A percentile compares a stretch with the other conserved stretches of the same genome.
These are phyloP conservation scores for Erpornis zantholeuca DNA, from an alignment of 2,113 vertebrate genomes.

Conservation along the genomic window DNA sequence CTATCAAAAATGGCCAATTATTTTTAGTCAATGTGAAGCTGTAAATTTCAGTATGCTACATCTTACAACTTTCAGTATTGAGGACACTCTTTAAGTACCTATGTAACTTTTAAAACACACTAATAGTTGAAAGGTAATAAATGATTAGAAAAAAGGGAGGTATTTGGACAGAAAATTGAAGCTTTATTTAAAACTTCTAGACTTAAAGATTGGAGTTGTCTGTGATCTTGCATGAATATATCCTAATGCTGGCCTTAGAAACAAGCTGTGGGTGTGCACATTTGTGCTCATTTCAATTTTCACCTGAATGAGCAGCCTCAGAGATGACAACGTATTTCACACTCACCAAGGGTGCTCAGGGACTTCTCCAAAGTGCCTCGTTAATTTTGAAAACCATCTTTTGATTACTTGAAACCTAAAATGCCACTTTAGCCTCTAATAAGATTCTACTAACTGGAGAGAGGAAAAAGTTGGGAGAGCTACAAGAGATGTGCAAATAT, in stretches of 20 bases:
- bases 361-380: constrained; percentile 23
- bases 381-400: not conserved
- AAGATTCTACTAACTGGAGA: not conserved
- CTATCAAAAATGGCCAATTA: not conserved
- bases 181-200: not conserved
- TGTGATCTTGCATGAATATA: not conserved
- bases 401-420: not conserved
- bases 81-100: not conserved
- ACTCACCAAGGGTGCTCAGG: constrained; percentile 62
- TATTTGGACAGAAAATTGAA: not conserved
- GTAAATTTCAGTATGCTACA: not conserved
- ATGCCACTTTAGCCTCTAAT: not conserved
- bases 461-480: not conserved
- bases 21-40: not conserved
- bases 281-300: not conserved
- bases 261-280: not conserved
- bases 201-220: not conserved
- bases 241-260: not conserved
- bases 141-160: not conserved
- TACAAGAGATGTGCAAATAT: not conserved
- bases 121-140: not conserved
- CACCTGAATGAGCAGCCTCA: not conserved
- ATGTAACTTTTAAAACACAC: not conserved
- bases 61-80: not conserved
- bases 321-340: not conserved